phyloP scores from a whole-genome alignment of 35 echinoderm and acorn worm species.

The Heliocidaris erythrogramma region DNA sequence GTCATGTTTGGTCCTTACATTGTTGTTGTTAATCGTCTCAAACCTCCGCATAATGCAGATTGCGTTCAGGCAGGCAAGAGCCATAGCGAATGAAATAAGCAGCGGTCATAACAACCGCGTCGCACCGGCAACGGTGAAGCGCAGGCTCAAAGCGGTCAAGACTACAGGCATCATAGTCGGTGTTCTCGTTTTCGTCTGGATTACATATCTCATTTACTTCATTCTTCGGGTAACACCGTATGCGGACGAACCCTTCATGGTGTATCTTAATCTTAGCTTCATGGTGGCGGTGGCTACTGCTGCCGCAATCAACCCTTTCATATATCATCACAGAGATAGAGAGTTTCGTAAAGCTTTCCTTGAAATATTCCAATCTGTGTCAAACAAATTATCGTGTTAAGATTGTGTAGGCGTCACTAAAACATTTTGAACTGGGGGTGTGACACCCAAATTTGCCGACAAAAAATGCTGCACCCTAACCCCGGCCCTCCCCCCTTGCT shows the following conservation, averaged over 20 bases:
- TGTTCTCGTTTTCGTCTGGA: not conserved
- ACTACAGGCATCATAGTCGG: not conserved
- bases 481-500: no score
- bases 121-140: not conserved
- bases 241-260: not conserved
- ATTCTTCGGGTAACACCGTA: not conserved
- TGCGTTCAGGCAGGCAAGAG: not conserved
- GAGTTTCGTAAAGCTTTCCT: not conserved
- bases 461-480: no score
- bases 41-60: not conserved
- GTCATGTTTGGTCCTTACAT: not conserved
- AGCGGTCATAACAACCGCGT: not conserved
- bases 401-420: not conserved
- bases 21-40: not conserved
- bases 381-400: not conserved
- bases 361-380: not conserved
- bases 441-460: no score
- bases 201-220: not conserved
- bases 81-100: not conserved
- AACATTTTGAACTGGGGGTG: no score
- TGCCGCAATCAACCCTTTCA: not conserved
- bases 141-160: slow-evolving; percentile 5
- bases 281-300: not conserved
- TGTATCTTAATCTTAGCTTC: not conserved
- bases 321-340: not conserved